phyloP scores from a whole-genome alignment of 2,888 invertebrate genomes.

The Morpho helenor region DNA sequence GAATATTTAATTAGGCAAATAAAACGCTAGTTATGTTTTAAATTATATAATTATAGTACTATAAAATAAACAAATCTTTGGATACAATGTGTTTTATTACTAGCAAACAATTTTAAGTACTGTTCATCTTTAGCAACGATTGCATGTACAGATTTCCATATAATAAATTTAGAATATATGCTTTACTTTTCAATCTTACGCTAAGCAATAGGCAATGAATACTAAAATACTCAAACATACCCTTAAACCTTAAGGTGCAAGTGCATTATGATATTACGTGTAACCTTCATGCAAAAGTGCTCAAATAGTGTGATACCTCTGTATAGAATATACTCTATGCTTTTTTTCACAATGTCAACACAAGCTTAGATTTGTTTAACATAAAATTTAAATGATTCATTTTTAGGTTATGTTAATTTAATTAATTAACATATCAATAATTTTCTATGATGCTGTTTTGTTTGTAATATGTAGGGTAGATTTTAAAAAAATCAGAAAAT shows the following conservation, averaged over 20 bases:
- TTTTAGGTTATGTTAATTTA: no score
- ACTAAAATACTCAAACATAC: not conserved
- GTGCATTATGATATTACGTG: no score
- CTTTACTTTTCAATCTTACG: constrained; percentile 48
- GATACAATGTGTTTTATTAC: constrained; percentile 59
- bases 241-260: no score
- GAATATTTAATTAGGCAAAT: constrained; percentile 31
- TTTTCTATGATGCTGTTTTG: no score
- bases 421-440: no score
- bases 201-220: constrained; percentile 13
- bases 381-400: no score
- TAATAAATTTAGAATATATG: constrained; percentile 74
- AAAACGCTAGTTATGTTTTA: constrained; percentile 40
- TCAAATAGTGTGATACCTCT: not conserved
- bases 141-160: constrained; percentile 35
- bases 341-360: no score
- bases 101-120: constrained; percentile 34
- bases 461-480: no score
- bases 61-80: constrained; percentile 65
- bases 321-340: not conserved
- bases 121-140: constrained; percentile 15
- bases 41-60: constrained; percentile 66
- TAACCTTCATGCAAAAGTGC: constrained; percentile 5
- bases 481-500: no score
- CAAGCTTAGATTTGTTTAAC: no score